Percentiles rank a stretch among this genome's conserved stretches.
Evolutionary conservation across 1,140 invertebrate species (phyloP).

Genomic region (Anthonomus grandis): DNA sequence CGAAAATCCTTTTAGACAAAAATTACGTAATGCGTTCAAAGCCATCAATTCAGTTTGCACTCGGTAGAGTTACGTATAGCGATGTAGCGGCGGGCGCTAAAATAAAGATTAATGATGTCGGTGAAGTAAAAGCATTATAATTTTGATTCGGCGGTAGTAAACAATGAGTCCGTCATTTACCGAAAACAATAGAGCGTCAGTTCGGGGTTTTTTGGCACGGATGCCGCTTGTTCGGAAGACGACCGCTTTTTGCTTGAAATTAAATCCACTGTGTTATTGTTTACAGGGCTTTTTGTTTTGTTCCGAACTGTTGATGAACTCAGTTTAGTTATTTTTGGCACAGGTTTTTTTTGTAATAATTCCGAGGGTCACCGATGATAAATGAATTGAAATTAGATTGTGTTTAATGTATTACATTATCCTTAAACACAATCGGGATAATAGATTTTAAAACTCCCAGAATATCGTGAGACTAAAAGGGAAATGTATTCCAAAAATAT

Average conservation of each 20-base stretch:
- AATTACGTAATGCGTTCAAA: background rate
- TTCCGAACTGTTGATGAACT: too few relatives aligned
- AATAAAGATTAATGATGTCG: conserved; percentile 20
- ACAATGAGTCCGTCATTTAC: conserved; percentile 18
- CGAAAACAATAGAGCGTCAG: conserved; percentile 10
- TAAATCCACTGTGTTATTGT: conserved; percentile 19
- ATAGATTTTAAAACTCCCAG: too few relatives aligned
- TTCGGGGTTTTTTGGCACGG: conserved; percentile 1
- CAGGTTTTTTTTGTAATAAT: too few relatives aligned
- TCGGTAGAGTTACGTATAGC: background rate
- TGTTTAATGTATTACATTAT: too few relatives aligned
- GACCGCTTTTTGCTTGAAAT: conserved; percentile 6
- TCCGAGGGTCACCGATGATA: too few relatives aligned
- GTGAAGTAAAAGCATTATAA: conserved; percentile 15
- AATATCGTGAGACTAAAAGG: too few relatives aligned
- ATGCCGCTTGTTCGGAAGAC: background rate
- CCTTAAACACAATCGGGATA: too few relatives aligned
- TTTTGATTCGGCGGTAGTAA: conserved; percentile 19
- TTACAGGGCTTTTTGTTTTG: conserved; percentile 12
- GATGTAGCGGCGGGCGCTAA: background rate
- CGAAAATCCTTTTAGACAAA: too few relatives aligned
- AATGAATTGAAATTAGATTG: too few relatives aligned
- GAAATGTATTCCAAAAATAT: too few relatives aligned
- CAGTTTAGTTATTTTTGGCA: too few relatives aligned
- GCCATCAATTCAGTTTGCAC: conserved; percentile 8